These are phyloP conservation scores for Rhinolophus ferrumequinum DNA, from an alignment of 2,113 vertebrate species.

Conservation along the genomic window DNA sequence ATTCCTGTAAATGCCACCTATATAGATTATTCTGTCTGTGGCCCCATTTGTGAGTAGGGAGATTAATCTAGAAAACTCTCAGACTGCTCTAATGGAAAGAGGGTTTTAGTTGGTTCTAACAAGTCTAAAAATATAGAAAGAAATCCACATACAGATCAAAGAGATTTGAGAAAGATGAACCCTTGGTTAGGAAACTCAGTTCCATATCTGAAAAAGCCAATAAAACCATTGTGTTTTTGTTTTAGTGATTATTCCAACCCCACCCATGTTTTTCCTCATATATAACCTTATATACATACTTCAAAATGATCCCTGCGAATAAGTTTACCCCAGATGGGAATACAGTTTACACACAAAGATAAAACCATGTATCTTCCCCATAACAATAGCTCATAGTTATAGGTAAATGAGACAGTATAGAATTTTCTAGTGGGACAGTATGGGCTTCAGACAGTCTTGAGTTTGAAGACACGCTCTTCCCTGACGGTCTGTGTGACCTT, in stretches of 20 bases:
- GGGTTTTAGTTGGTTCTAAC: not conserved
- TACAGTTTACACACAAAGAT: not conserved
- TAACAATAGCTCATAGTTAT: not conserved
- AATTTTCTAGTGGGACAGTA: not conserved
- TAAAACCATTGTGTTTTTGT: not conserved
- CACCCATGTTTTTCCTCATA: not conserved
- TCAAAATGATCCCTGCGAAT: not conserved
- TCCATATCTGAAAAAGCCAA: not conserved
- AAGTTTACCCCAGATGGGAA: not conserved
- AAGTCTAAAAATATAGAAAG: constrained; percentile 30
- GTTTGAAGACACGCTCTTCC: not conserved
- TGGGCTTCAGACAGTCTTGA: not conserved
- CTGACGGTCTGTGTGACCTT: not conserved
- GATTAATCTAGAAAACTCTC: constrained; percentile 43
- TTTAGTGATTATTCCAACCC: not conserved
- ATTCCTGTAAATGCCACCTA: not conserved
- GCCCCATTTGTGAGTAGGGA: not conserved
- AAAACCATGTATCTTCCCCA: not conserved
- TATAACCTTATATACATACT: not conserved
- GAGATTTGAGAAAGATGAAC: not conserved
- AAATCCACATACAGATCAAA: not conserved
- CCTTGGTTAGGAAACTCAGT: not conserved
- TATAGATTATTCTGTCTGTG: not conserved
- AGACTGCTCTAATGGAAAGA: not conserved
- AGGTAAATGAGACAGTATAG: constrained; percentile 28